Percentiles rank a stretch among this genome's conserved stretches.
Evolutionary conservation across 2,888 invertebrate genomes (phyloP).

Genomic region (Xestia xanthographa): DNA sequence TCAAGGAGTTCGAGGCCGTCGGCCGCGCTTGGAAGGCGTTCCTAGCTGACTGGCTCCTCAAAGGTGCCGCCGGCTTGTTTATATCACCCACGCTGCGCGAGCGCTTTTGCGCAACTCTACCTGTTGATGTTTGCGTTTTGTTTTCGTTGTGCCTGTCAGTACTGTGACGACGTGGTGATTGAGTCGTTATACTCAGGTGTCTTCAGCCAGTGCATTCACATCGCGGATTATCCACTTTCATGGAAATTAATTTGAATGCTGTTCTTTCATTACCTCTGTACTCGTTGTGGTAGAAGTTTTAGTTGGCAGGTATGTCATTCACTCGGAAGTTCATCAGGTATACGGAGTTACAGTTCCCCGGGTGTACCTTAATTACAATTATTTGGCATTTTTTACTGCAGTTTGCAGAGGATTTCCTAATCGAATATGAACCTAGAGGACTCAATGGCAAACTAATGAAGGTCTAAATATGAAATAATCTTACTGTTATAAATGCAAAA

Average conservation of each 20-base stretch:
- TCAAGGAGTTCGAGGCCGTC: slow-evolving; percentile 96
- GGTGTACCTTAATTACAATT: not conserved
- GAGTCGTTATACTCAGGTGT: slow-evolving; percentile 37
- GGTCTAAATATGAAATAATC: not conserved
- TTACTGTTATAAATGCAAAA: not conserved
- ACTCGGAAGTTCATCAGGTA: not conserved
- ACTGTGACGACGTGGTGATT: slow-evolving; percentile 47
- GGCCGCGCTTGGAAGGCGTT: slow-evolving; percentile 94
- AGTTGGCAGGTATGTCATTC: slow-evolving; percentile 22
- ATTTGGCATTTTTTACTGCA: not conserved
- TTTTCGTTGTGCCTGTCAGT: slow-evolving; percentile 64
- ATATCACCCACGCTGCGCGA: slow-evolving; percentile 76
- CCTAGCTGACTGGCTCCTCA: slow-evolving; percentile 92
- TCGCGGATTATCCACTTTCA: slow-evolving; percentile 53
- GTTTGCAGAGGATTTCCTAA: not conserved
- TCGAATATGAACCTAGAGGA: not conserved
- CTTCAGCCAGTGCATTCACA: slow-evolving; percentile 45
- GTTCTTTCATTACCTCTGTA: not conserved
- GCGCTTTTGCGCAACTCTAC: slow-evolving; percentile 55
- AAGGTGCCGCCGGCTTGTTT: slow-evolving; percentile 86
- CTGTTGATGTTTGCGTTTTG: slow-evolving; percentile 75
- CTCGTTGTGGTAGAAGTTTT: slow-evolving; percentile 9
- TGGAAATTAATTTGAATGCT: slow-evolving; percentile 1
- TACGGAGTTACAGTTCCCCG: not conserved
- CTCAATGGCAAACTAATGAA: not conserved